phyloP scores from a whole-genome alignment of 2,113 vertebrate species.

The Oryctolagus cuniculus region mOryCun1.1 NC_091438.1:134701001-134701500 shows the following conservation, averaged over 20 bases:
- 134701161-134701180: neutral
- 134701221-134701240: neutral
- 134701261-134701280: neutral
- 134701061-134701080: neutral
- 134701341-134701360: fast-evolving
- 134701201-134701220: neutral
- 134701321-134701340: constrained; percentile 18
- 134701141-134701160: neutral
- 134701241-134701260: neutral
- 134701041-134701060: too few relatives aligned
- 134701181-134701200: neutral
- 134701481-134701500: too few relatives aligned
- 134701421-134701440: neutral
- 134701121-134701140: neutral
- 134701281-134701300: neutral
- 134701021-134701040: too few relatives aligned
- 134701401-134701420: neutral
- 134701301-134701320: neutral
- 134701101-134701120: neutral
- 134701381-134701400: neutral
- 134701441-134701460: too few relatives aligned
- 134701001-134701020: too few relatives aligned
- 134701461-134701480: too few relatives aligned
- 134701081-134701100: neutral
- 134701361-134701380: neutral